Evolutionary conservation across 2,888 invertebrate species (phyloP).

Genomic region (Leptinotarsa peninsularis): DNA sequence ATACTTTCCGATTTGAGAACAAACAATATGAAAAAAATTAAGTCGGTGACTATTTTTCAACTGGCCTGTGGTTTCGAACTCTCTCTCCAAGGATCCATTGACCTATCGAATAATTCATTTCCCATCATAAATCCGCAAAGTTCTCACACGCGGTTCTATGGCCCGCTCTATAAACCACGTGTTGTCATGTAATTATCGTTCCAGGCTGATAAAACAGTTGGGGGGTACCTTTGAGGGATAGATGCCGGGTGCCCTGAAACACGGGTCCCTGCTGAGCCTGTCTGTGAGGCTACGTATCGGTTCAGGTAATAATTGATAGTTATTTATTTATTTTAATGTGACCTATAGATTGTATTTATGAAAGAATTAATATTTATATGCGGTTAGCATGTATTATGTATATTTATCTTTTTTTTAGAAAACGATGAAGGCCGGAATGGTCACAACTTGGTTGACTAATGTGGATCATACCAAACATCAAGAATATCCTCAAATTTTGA

Average conservation of each 20-base stretch:
- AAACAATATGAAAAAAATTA: no score
- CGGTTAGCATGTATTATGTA: conserved; percentile 26
- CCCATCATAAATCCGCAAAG: conserved; percentile 53
- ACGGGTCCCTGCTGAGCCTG: conserved; percentile 60
- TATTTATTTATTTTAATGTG: conserved; percentile 55
- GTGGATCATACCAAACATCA: no score
- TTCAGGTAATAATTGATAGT: conserved; percentile 52
- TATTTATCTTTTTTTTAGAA: not conserved
- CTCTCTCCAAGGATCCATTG: not conserved
- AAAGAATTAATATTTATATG: conserved; percentile 38
- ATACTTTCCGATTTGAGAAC: no score
- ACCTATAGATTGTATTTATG: conserved; percentile 39
- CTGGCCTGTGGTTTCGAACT: not conserved
- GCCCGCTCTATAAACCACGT: conserved; percentile 62
- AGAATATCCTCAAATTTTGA: no score
- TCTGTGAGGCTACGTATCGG: conserved; percentile 60
- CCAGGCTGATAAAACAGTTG: conserved; percentile 62
- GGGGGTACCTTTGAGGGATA: conserved; percentile 61
- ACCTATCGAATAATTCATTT: conserved; percentile 44
- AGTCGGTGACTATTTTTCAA: not conserved
- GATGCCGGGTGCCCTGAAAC: conserved; percentile 64
- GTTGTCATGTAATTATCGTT: conserved; percentile 66
- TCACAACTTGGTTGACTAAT: no score
- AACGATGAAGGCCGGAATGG: no score
- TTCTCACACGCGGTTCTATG: conserved; percentile 44